Base-by-base conservation (phyloP, 2,113 vertebrate genomes). In the Orthonyx spaldingii region DNA sequence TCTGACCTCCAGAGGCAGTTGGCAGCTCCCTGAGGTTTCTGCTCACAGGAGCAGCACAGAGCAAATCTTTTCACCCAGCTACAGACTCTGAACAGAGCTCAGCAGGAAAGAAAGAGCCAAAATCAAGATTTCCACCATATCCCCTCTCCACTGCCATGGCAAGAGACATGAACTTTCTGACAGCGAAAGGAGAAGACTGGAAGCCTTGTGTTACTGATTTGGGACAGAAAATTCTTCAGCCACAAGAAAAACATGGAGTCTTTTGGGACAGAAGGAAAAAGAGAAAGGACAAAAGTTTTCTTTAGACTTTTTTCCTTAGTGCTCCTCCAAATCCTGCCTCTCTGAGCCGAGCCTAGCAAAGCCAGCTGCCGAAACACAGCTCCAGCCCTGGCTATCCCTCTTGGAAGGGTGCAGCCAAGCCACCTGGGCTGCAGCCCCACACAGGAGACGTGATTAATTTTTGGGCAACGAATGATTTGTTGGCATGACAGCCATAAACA, bases 401-500 rank as follows among this genome's bases (percentile, higher is more conserved):
- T 49, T 16, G 21, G 71, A 90, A 63, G 63, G 63, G 70, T 18
- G 66, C 74, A 94, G 66, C 69, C 93, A 81, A 95, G 71, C n/a
- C 93, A 93, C 68, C 79, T 59, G 52, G 90, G 46, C 70, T 16
- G 1, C 76, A 75, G 64, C 56, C 76, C 83, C 80, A 41, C 49
- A 10, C 32, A 66, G 87, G 78, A 71, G 46, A 70, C 3, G 2
- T 83, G 91, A 96, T 93, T 92, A 94, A 95, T 94, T 95, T 94
- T 96, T 96, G 90, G 92, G 81, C 59, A 84, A 96, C 33, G 76
- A 84, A 56, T 28, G 84, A 96, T 92, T 93, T 94, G 90, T 89
- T 94, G 95, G 94, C 49, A 65, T 42, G 84, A 92, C 79, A 91
- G 77, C 76, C 86, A 74, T 95, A 96, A 97, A 96, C 85, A 87